Percentiles rank a stretch among this genome's conserved stretches.
Evolutionary conservation across 1,140 invertebrate species (phyloP).

Genomic region (Diprion similis): DNA sequence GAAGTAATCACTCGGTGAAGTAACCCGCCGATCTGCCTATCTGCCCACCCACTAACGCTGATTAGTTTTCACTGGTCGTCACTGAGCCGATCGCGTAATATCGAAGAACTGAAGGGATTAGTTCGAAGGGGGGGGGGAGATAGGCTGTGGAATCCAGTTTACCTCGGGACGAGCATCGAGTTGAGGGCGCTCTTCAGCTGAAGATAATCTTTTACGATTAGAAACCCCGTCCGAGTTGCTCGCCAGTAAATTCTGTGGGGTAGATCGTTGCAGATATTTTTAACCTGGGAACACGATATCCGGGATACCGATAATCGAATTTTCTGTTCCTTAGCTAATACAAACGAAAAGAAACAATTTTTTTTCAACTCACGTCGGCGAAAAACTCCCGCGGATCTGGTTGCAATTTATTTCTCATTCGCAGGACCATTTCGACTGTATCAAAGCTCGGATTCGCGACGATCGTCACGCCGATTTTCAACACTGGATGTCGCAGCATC

Average conservation of each 20-base stretch:
- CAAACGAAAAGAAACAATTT: neutral
- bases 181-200: conserved; percentile 36
- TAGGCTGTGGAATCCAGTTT: neutral
- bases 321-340: neutral
- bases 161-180: conserved; percentile 20
- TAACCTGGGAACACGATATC: conserved; percentile 19
- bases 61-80: no score
- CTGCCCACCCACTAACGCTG: no score
- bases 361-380: conserved; percentile 24
- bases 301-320: neutral
- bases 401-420: conserved; percentile 28
- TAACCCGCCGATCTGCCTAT: no score
- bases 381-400: conserved; percentile 27
- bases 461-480: conserved; percentile 11
- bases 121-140: no score
- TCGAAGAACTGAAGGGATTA: no score
- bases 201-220: conserved; percentile 33
- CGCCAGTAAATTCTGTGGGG: conserved; percentile 39
- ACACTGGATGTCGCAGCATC: neutral
- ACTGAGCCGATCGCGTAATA: no score
- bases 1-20: no score
- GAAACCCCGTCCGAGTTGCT: conserved; percentile 29
- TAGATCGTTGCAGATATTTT: conserved; percentile 26
- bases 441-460: conserved; percentile 36
- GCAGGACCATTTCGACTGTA: conserved; percentile 25